Conservation (phyloP, 2,888 invertebrate species). For the Idaea biselata region DNA sequence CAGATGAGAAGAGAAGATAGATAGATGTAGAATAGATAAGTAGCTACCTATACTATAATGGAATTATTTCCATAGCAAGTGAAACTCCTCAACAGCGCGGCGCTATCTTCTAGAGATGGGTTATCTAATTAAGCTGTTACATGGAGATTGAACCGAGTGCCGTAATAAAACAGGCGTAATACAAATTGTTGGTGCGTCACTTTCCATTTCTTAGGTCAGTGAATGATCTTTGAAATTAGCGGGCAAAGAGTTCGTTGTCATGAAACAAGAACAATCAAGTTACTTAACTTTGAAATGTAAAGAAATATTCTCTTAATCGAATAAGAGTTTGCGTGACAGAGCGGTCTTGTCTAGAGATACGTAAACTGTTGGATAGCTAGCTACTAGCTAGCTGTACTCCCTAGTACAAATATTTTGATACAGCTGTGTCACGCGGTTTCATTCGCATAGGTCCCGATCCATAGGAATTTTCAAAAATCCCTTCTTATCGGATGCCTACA, state of each 20-base stretch:
- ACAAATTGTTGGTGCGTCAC: conserved; percentile 27
- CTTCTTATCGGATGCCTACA: no score
- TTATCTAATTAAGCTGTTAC: conserved; percentile 30
- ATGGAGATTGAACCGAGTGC: conserved; percentile 24
- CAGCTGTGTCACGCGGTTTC: no score
- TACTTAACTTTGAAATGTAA: neutral
- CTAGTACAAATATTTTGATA: no score
- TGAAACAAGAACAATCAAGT: neutral
- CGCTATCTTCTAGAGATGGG: conserved; percentile 24
- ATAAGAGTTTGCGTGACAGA: conserved; percentile 2
- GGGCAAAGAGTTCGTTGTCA: neutral
- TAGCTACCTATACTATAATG: no score
- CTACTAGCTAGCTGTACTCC: no score
- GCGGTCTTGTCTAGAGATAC: neutral
- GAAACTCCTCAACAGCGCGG: conserved; percentile 7
- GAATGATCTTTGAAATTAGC: neutral
- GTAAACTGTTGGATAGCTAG: neutral
- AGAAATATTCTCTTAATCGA: neutral
- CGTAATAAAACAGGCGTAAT: conserved; percentile 21
- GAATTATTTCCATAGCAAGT: conserved; percentile 19
- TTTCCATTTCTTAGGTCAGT: conserved; percentile 31
- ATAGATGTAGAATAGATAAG: conserved; percentile 13
- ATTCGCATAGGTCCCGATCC: no score
- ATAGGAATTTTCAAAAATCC: no score
- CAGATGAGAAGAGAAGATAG: no score